phyloP scores from a whole-genome alignment of 2,797 vertebrate genomes.

The Otolemur crassicaudatus region DNA sequence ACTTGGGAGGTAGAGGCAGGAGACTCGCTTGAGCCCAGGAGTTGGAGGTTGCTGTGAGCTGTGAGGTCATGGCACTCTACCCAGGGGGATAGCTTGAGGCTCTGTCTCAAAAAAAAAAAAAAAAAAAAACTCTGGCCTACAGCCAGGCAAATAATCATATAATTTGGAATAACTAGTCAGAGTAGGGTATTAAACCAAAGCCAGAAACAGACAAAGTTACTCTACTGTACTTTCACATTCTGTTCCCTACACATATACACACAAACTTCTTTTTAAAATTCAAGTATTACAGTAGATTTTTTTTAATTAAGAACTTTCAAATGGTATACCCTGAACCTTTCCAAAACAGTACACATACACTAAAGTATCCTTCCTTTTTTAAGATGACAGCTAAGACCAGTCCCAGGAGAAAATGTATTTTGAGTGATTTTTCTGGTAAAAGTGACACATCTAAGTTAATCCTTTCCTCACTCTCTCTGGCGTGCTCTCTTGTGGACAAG shows the following conservation, averaged over 20 bases:
- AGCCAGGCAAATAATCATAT: background rate
- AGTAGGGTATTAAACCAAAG: background rate
- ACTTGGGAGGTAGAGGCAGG: too few species aligned
- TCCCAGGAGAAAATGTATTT: background rate
- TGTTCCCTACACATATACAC: background rate
- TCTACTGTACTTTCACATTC: background rate
- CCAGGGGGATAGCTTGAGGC: too few species aligned
- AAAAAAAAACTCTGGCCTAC: background rate
- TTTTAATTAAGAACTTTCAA: constrained; percentile 41
- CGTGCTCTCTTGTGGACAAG: background rate
- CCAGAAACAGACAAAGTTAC: background rate
- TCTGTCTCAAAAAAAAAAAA: too few species aligned
- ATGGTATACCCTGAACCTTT: background rate
- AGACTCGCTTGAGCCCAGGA: too few species aligned
- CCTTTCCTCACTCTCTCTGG: background rate
- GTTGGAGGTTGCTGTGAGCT: too few species aligned
- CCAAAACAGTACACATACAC: constrained; percentile 31
- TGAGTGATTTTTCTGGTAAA: background rate
- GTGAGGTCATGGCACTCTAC: too few species aligned
- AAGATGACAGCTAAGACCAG: background rate
- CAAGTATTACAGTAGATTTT: background rate
- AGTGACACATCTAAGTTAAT: background rate
- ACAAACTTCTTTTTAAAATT: background rate
- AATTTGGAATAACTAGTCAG: background rate
- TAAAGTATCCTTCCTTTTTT: background rate